phyloP scores from a whole-genome alignment of 2,797 vertebrate species.

The Arrhamphus sclerolepis region DNA sequence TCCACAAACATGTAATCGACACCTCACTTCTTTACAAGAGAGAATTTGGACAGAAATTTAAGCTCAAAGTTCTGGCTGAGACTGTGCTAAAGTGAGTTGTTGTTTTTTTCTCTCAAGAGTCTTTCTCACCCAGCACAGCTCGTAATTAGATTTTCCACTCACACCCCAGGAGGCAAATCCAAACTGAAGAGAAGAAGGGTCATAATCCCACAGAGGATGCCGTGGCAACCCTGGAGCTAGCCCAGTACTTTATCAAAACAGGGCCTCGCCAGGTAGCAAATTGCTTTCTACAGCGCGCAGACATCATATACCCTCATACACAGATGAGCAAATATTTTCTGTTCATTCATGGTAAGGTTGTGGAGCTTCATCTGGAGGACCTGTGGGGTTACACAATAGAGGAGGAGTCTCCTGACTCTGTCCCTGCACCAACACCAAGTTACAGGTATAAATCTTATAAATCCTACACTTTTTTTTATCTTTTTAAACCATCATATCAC shows the following conservation, averaged over 20 bases:
- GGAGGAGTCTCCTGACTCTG: slow-evolving; percentile 20
- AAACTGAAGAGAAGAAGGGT: slow-evolving; percentile 77
- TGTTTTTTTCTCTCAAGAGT: neutral
- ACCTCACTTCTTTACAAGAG: slow-evolving; percentile 88
- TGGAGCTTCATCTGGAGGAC: slow-evolving; percentile 66
- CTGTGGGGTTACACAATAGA: slow-evolving; percentile 64
- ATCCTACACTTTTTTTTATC: neutral
- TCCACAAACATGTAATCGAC: slow-evolving; percentile 90
- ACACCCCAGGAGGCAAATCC: slow-evolving; percentile 85
- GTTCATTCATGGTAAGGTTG: slow-evolving; percentile 62
- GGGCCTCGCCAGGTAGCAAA: slow-evolving; percentile 85
- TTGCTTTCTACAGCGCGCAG: neutral
- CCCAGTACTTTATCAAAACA: slow-evolving; percentile 87
- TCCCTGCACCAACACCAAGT: slow-evolving; percentile 14
- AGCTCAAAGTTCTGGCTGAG: slow-evolving; percentile 87
- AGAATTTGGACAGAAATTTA: slow-evolving; percentile 84
- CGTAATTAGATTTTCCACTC: slow-evolving; percentile 1
- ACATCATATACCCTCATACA: neutral
- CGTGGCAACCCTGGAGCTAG: slow-evolving; percentile 84
- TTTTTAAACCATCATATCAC: neutral
- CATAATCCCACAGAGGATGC: slow-evolving; percentile 91
- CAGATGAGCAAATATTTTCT: neutral
- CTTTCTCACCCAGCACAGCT: neutral
- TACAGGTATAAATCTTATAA: slow-evolving; percentile 42
- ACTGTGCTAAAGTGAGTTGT: slow-evolving; percentile 84